These are phyloP conservation scores for Augochlorella aurata DNA, from an alignment of 2,888 invertebrate genomes.

Conservation along the genomic window DNA sequence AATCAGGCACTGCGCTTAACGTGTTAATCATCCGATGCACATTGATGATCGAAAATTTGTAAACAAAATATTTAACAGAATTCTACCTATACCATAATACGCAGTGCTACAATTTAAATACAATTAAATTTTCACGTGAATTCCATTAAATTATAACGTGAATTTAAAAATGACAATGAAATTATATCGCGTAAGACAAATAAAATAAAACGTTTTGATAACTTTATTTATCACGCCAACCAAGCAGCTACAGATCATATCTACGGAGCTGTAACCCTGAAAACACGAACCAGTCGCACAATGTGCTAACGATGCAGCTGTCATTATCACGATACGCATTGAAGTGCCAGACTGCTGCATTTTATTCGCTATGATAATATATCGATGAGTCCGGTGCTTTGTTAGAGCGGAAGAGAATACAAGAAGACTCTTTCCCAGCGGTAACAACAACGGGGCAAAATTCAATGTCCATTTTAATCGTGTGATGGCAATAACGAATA, in stretches of 20 bases:
- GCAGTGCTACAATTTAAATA: too few species aligned
- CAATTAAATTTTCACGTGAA: too few species aligned
- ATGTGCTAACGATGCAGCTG: background rate
- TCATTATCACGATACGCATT: slow-evolving; percentile 16
- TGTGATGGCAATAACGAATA: background rate
- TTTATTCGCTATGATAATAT: slow-evolving; percentile 8
- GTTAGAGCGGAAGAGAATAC: background rate
- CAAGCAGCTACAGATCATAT: background rate
- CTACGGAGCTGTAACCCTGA: background rate
- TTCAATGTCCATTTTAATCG: background rate
- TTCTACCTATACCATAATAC: too few species aligned
- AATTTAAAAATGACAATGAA: background rate
- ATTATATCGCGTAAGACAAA: background rate
- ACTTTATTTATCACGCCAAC: background rate
- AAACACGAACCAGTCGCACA: background rate
- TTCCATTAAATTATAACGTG: too few species aligned
- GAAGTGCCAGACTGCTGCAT: background rate
- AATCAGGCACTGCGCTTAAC: too few species aligned
- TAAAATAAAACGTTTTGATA: background rate
- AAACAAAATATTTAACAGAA: too few species aligned
- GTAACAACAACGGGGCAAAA: background rate
- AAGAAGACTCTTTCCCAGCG: background rate
- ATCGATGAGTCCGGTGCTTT: background rate
- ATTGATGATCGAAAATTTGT: too few species aligned
- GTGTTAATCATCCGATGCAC: too few species aligned